These are phyloP conservation scores for Phalanger gymnotis DNA, from an alignment of 2,797 vertebrate species.

Conservation along the genomic window DNA sequence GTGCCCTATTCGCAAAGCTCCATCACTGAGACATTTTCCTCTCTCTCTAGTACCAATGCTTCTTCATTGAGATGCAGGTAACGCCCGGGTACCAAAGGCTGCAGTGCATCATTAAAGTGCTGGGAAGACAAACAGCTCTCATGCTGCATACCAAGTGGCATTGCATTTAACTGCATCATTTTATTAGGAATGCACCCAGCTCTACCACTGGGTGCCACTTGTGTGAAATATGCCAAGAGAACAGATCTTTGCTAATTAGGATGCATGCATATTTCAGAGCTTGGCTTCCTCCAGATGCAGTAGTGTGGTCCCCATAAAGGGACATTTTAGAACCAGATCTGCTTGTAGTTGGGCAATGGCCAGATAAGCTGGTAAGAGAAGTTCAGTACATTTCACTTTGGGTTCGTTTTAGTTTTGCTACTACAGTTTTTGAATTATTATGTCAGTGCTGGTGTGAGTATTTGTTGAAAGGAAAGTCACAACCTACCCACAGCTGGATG, in stretches of 20 bases:
- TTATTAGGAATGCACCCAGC: conserved; percentile 76
- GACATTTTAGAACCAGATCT: conserved; percentile 55
- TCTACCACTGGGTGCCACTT: conserved; percentile 72
- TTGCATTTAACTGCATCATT: conserved; percentile 81
- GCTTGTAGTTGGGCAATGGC: background rate
- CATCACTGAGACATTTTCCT: conserved; percentile 51
- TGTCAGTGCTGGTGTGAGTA: background rate
- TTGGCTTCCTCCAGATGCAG: conserved; percentile 37
- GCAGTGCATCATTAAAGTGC: conserved; percentile 78
- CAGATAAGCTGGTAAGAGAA: conserved; percentile 20
- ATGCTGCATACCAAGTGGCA: conserved; percentile 82
- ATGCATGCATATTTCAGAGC: conserved; percentile 76
- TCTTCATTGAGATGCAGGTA: conserved; percentile 83
- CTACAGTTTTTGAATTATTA: background rate
- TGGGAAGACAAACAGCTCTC: conserved; percentile 81
- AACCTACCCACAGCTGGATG: background rate
- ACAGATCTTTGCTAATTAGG: conserved; percentile 75
- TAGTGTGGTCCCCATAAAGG: conserved; percentile 48
- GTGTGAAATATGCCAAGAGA: conserved; percentile 70
- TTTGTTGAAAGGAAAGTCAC: conserved; percentile 14
- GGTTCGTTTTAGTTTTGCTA: background rate
- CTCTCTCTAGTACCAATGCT: background rate
- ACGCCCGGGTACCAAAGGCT: conserved; percentile 69
- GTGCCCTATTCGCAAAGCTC: conserved; percentile 36
- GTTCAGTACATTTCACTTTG: background rate